Evolutionary conservation across 2,888 invertebrate species (phyloP).

Genomic region (Apantesis nais): DNA sequence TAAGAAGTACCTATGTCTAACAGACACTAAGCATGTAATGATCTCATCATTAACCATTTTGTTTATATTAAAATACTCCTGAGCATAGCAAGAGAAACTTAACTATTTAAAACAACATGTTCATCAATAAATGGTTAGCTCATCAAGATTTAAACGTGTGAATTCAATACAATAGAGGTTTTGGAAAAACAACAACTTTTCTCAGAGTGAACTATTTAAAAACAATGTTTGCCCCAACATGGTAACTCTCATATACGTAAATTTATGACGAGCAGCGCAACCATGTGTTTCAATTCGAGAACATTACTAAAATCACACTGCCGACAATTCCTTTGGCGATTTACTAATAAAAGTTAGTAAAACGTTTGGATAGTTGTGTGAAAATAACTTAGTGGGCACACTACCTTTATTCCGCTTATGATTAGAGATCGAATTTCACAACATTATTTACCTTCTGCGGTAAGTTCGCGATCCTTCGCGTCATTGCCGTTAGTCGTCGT

Average conservation of each 20-base stretch:
- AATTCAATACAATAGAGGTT: not conserved
- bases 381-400: not conserved
- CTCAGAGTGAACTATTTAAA: not conserved
- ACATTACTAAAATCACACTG: not conserved
- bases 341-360: not conserved
- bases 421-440: constrained; percentile 37
- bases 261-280: not conserved
- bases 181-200: not conserved
- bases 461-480: constrained; percentile 86
- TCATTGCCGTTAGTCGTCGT: constrained; percentile 72
- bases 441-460: constrained; percentile 88
- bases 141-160: not conserved
- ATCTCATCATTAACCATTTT: not conserved
- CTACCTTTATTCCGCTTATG: not conserved
- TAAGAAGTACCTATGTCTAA: not conserved
- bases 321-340: not conserved
- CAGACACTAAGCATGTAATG: not conserved
- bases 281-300: not conserved
- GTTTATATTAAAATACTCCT: not conserved
- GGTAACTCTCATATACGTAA: not conserved
- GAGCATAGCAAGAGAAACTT: not conserved
- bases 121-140: not conserved
- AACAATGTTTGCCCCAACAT: not conserved
- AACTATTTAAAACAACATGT: not conserved
- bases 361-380: not conserved